Evolutionary conservation across 2,797 vertebrate species (phyloP), one percentile per base, ranked within the genome.

Genomic region (Tapera naevia): DNA sequence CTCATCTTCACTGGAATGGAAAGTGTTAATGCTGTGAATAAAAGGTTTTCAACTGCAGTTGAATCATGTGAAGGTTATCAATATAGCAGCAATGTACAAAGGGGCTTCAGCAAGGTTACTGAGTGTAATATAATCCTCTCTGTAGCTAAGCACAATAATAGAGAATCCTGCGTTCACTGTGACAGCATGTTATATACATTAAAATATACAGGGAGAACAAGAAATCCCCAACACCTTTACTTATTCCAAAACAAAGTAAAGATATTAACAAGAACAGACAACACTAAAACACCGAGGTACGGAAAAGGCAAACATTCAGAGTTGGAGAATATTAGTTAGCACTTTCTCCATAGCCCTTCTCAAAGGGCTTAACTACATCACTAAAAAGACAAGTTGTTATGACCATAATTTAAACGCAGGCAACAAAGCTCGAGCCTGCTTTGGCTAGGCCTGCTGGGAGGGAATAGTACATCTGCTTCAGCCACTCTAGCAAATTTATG

Each of bases 121-220:
- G 35, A 95, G 96, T 96, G 96, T 95, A 96, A 95, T 96, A 88
- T 94, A 96, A 96, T 95, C 96, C 91, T 82, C 93, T 96, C 74
- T 85, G 81, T 67, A 85, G 90, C 96, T 92, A 96, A 96, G 94
- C 94, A 91, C 56, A 95, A 93, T 87, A 96, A 96, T 90, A 93
- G 93, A 93, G 91, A 96, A 93, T 78, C 88, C 93, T 37, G 71
- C 2, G 17, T 70, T 95, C 84, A 67, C 87, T 43, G 79, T 78
- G 81, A 87, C 92, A 93, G 92, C 79, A 83, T 78, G 89, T 91
- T 89, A 84, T 78, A n/a, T n/a, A n/a, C n/a, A n/a, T 7, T 45
- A 87, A 92, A 91, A 95, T 35, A 92, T 41, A 92, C 17, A 51
- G 41, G n/a, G 72, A 94, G 83, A 91, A 91, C 57, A 85, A 91